Conservation (phyloP, 2,113 vertebrate species). For the Vanacampus margaritifer region DNA sequence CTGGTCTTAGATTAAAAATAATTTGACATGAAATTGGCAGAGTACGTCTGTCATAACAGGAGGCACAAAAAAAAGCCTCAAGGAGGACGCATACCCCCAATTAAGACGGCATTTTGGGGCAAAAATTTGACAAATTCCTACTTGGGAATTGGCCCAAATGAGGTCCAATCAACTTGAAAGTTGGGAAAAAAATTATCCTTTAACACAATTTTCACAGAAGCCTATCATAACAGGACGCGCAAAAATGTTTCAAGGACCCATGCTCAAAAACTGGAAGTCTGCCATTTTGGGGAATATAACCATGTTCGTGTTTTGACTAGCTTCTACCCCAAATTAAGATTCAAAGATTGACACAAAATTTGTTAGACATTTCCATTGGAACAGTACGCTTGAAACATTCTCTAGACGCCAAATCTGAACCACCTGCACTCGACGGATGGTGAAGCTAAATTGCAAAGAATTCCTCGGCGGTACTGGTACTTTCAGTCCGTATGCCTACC, state of each 20-base stretch:
- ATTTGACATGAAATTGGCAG: background rate
- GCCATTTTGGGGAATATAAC: too few species aligned
- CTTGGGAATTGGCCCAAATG: background rate
- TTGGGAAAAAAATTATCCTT: background rate
- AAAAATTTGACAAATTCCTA: background rate
- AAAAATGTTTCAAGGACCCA: background rate
- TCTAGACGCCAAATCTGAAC: too few species aligned
- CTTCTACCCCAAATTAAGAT: too few species aligned
- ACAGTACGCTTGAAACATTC: too few species aligned
- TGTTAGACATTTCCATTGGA: too few species aligned
- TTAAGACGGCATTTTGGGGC: background rate
- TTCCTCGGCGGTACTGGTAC: too few species aligned
- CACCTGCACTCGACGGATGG: too few species aligned
- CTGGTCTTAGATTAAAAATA: background rate
- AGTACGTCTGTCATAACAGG: background rate
- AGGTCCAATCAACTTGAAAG: background rate
- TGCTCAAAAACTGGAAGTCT: too few species aligned
- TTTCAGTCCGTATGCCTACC: too few species aligned
- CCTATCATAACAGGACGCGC: background rate
- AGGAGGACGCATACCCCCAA: background rate
- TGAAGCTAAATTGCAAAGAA: too few species aligned
- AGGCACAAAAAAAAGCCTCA: background rate
- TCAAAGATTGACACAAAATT: too few species aligned
- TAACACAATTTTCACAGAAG: background rate
- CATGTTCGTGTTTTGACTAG: too few species aligned